Evolutionary conservation across 1,140 invertebrate species (phyloP), one percentile per base, ranked within the genome.

Genomic region (Pachypeltis micranthus): DNA sequence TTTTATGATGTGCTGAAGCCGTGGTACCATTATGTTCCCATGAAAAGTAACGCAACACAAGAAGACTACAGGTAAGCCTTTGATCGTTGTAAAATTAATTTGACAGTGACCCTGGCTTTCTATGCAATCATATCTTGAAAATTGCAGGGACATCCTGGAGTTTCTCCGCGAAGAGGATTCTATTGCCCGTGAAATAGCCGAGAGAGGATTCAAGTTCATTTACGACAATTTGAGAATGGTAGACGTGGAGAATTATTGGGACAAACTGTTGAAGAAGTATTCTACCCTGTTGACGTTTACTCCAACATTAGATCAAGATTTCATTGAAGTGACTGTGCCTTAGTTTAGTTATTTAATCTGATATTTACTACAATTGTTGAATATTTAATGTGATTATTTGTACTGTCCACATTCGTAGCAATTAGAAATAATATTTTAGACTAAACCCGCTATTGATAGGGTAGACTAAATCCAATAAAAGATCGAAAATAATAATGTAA

Each of bases 21-120:
- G 1, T 98, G 95, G 95, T 82, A 95, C 54, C 95, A 98, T 78
- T 98, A 95, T 72, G 83, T 98, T 68, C 95, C 94, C 3, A 82
- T 98, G 0, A 76, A 79, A n/a, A 80, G 80, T 58, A 79, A 84
- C 69, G 83, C 87, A 27, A 80, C 74, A 25, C 76, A 86, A 73
- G 72, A 83, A 61, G 80, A 90, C 76, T 93, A 2, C 76, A 80
- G 79, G 58, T 47, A 44, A 59, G 75, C 16, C 7, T 39, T 39
- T 10, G 31, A 39, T 10, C 7, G 16, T 16, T 39, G 16, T 39
- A 10, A 10, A 10, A 39, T 16, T 39, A 10, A 39, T 39, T n/a
- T n/a, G n/a, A n/a, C n/a, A n/a, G n/a, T n/a, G n/a, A n/a, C n/a
- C n/a, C n/a, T n/a, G n/a, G n/a, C n/a, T n/a, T n/a, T n/a, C n/a